These are phyloP conservation scores for Nothura maculosa DNA, from an alignment of 2,797 vertebrate species.

Conservation along the genomic window DNA sequence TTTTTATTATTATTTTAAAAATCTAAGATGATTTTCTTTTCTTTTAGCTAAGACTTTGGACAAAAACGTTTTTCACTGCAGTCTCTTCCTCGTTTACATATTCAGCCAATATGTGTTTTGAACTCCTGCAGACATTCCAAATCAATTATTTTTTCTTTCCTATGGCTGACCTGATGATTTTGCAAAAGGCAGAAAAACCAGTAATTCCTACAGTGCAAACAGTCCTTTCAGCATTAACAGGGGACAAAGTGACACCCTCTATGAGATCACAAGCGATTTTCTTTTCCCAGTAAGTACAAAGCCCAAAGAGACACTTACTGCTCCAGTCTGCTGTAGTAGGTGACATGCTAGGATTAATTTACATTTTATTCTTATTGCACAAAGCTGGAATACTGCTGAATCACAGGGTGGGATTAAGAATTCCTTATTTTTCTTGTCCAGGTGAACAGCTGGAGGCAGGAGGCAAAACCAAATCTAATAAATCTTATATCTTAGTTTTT, in stretches of 20 bases:
- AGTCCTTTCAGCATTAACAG: background rate
- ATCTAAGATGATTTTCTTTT: background rate
- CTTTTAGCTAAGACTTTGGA: background rate
- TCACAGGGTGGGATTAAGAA: background rate
- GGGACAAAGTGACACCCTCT: background rate
- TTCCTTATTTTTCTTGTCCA: background rate
- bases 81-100: background rate
- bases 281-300: background rate
- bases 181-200: background rate
- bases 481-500: background rate
- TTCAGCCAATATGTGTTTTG: background rate
- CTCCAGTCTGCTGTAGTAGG: background rate
- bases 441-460: background rate
- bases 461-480: background rate
- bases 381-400: background rate
- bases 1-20: background rate
- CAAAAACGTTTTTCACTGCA: background rate
- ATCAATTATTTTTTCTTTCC: background rate
- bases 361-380: background rate
- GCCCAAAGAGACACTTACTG: background rate
- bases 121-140: background rate
- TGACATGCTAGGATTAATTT: background rate
- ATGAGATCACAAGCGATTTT: background rate
- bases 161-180: background rate
- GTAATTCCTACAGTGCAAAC: background rate